Percentiles rank a stretch among this genome's conserved stretches.
These are phyloP conservation scores for Oncorhynchus clarkii DNA, from an alignment of 2,113 vertebrate genomes.

Conservation along the genomic window DNA sequence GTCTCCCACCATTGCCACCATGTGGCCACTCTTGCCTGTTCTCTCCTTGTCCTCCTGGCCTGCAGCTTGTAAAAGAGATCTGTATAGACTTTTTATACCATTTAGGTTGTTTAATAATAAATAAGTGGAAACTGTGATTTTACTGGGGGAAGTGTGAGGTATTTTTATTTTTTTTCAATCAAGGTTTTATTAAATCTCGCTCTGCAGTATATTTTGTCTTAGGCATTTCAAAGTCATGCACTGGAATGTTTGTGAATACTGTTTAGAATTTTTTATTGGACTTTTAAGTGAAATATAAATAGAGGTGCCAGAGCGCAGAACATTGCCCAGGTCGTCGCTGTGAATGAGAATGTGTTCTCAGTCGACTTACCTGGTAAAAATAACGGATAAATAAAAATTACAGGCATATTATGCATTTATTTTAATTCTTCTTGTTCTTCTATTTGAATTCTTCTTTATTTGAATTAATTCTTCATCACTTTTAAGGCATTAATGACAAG, in stretches of 20 bases:
- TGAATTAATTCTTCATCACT: background rate
- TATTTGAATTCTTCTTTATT: background rate
- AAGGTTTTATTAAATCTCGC: background rate
- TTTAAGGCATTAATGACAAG: background rate
- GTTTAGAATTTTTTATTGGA: background rate
- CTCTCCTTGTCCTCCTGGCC: background rate
- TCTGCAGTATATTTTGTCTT: background rate
- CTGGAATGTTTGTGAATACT: constrained; percentile 1
- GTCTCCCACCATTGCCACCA: background rate
- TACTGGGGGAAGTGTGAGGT: background rate
- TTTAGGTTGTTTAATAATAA: too few relatives aligned
- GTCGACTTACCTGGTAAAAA: too few relatives aligned
- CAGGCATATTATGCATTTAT: background rate
- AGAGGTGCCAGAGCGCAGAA: background rate
- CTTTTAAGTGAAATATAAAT: background rate
- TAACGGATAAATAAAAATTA: background rate
- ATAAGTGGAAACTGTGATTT: background rate
- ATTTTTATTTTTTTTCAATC: background rate
- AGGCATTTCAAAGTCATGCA: background rate
- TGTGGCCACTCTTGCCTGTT: background rate
- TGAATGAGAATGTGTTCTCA: too few relatives aligned
- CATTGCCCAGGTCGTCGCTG: too few relatives aligned
- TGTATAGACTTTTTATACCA: background rate
- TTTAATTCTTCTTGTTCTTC: background rate
- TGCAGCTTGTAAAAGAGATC: background rate